Conservation (phyloP, 2,888 invertebrate genomes). For the Ligdia adustata region DNA sequence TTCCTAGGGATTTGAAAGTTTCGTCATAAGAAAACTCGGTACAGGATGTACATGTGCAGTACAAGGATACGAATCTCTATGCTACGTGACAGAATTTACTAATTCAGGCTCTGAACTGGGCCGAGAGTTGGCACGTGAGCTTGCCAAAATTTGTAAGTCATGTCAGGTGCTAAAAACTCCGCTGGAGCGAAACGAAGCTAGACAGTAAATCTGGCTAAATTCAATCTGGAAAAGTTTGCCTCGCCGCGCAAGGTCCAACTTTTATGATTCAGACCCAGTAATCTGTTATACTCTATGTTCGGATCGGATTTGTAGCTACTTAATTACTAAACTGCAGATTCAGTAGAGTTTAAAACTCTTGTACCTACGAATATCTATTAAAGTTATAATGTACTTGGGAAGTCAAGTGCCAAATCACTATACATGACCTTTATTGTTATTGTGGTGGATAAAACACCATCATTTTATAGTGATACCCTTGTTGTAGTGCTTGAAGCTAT, state of each 20-base stretch:
- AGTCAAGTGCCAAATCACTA: too few species aligned
- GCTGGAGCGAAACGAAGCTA: constrained; percentile 55
- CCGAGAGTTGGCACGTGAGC: constrained; percentile 47
- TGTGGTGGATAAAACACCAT: too few species aligned
- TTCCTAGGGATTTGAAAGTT: too few species aligned
- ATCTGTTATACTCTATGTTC: too few species aligned
- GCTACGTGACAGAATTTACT: constrained; percentile 46
- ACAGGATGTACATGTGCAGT: background rate
- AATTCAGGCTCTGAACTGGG: constrained; percentile 48
- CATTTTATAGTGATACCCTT: too few species aligned
- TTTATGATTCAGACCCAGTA: constrained; percentile 45
- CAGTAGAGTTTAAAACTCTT: too few species aligned
- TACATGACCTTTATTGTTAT: too few species aligned
- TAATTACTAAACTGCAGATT: constrained; percentile 42
- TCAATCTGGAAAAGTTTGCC: constrained; percentile 63
- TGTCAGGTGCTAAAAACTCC: constrained; percentile 75
- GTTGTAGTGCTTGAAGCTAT: too few species aligned
- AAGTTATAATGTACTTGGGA: too few species aligned
- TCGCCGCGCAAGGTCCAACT: constrained; percentile 46
- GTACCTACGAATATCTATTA: too few species aligned
- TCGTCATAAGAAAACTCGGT: background rate
- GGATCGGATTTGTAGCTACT: constrained; percentile 48
- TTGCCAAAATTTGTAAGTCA: constrained; percentile 70
- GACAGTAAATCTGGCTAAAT: constrained; percentile 69
- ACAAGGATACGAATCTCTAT: constrained; percentile 25